Base-by-base conservation (phyloP, 2,113 vertebrate species). In the Cryptomyrus ogoouensis region DNA sequence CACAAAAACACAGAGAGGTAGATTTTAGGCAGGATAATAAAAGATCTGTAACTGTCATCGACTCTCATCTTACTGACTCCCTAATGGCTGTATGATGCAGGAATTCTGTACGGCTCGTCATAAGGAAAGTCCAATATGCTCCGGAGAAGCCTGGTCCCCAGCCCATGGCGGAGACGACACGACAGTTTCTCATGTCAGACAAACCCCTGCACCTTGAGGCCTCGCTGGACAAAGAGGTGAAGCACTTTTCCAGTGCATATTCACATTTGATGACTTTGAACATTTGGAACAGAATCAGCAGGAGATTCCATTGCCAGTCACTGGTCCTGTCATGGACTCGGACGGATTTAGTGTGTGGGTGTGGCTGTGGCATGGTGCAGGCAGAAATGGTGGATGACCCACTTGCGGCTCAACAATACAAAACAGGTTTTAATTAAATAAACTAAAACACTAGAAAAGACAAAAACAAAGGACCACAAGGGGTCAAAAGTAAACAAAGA, bases 131-230 rank as follows among this genome's bases (percentile, higher is more conserved):
- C 3, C 98, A 99, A 85, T 99, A 98, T 0, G 98, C 98, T 0
- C 98, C 98, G 0, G 98, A 99, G 94, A 96, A 97, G 13, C 96
- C 97, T 0, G 97, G 98, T 1, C 98, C 97, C 1, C 98, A 98
- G 90, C 98, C 98, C 47, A 98, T 96, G 47, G 98, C 97, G 0
- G 98, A 99, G 90, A 99, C 98, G 91, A 99, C 98, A 21, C 91
- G 98, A 27, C 98, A 98, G 92, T 99, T 99, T 93, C 97, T 99
- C 89, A 98, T 99, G 98, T 99, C 98, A 0, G 98, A 99, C 93
- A 99, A 99, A 89, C 97, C 98, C 0, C 94, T 99, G 92, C 98
- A 99, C 89, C 94, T 99, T 12, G 98, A 99, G 92, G 97, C 98
- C 0, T 98, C 98, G 0, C 93, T 99, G 94, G 98, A 98, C 93